Conservation (phyloP, 2,888 invertebrate genomes). For the Sphinx pinastri region DNA sequence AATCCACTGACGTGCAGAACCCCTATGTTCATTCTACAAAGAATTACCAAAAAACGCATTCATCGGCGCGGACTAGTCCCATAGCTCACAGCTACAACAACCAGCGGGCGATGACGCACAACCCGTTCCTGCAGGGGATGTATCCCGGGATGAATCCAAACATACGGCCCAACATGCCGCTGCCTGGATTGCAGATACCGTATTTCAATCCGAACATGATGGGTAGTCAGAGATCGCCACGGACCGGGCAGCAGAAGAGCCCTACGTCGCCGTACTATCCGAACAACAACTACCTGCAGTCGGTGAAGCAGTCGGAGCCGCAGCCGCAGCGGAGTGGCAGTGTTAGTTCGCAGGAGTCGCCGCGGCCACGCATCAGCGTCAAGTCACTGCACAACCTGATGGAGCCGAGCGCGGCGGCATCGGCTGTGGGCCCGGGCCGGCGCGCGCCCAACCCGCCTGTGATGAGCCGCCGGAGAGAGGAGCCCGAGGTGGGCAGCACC, state of each 20-base stretch:
- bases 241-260: constrained; percentile 69
- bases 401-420: constrained; percentile 77
- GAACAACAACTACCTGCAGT: constrained; percentile 75
- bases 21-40: constrained; percentile 76
- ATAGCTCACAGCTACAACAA: constrained; percentile 73
- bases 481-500: constrained; percentile 86
- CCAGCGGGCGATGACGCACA: constrained; percentile 63
- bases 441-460: constrained; percentile 66
- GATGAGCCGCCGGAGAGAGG: constrained; percentile 78
- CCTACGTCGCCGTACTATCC: constrained; percentile 74
- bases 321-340: constrained; percentile 58
- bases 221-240: constrained; percentile 67
- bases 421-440: constrained; percentile 57
- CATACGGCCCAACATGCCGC: constrained; percentile 64
- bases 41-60: constrained; percentile 69
- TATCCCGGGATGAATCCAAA: constrained; percentile 70
- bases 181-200: constrained; percentile 71
- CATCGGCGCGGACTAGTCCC: constrained; percentile 79
- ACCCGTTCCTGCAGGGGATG: constrained; percentile 69
- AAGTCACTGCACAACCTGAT: constrained; percentile 86
- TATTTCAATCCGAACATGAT: constrained; percentile 72
- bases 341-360: constrained; percentile 68
- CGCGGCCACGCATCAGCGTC: constrained; percentile 85
- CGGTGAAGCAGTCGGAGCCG: constrained; percentile 65
- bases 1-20: constrained; percentile 71